Percentiles rank a stretch among this genome's conserved stretches.
Evolutionary conservation across 1,140 invertebrate genomes (phyloP).

Genomic region (Drosophila kepulauana): DNA sequence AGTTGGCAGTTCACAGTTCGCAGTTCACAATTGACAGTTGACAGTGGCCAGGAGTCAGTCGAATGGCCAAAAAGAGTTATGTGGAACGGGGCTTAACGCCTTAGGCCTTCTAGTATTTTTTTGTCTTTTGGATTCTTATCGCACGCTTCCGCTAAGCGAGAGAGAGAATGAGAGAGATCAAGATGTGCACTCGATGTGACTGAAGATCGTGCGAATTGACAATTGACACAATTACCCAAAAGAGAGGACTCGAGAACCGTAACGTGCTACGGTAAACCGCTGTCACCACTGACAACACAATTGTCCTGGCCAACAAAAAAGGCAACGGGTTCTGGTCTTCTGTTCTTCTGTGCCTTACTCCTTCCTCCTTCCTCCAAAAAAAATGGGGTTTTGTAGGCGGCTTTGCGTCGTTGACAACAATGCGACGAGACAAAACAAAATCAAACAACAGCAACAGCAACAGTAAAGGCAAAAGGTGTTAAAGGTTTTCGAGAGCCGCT

Average conservation of each 20-base stretch:
- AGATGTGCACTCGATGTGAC: constrained; percentile 16
- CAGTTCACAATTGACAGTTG: background rate
- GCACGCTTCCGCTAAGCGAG: constrained; percentile 40
- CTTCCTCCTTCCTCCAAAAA: constrained; percentile 44
- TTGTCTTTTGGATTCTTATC: constrained; percentile 45
- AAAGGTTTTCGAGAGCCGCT: constrained; percentile 58
- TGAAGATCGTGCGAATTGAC: constrained; percentile 71
- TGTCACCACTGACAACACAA: constrained; percentile 69
- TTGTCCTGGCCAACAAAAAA: constrained; percentile 59
- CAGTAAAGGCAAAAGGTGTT: constrained; percentile 58
- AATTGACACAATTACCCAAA: constrained; percentile 73
- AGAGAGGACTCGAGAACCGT: constrained; percentile 17
- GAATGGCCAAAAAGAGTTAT: constrained; percentile 68
- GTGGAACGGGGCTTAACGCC: constrained; percentile 42
- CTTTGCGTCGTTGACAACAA: constrained; percentile 45
- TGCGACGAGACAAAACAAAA: constrained; percentile 33
- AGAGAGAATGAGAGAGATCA: background rate
- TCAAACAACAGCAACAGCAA: no score
- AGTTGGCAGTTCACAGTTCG: background rate
- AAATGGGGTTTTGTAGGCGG: constrained; percentile 72
- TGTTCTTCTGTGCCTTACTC: background rate
- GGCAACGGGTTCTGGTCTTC: constrained; percentile 12
- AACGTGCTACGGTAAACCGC: constrained; percentile 30
- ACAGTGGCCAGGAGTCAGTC: constrained; percentile 63
- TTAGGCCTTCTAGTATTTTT: constrained; percentile 16